These are phyloP conservation scores for Dasysyrphus tricinctus DNA, from an alignment of 2,888 invertebrate species.

Conservation along the genomic window DNA sequence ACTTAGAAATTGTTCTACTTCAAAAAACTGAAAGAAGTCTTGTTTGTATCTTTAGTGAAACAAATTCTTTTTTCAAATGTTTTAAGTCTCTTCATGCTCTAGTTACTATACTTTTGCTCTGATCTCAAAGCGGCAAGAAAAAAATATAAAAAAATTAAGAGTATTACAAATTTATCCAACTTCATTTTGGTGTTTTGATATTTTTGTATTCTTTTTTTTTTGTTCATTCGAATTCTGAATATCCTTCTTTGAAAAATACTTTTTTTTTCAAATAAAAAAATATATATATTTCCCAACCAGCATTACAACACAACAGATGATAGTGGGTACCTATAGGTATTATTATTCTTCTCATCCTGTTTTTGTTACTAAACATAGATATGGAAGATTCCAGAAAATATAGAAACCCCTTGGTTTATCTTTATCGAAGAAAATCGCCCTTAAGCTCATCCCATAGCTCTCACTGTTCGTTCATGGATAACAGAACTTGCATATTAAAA, in stretches of 20 bases:
- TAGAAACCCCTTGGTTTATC: not conserved
- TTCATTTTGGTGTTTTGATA: slow-evolving; percentile 4
- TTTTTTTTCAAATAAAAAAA: not conserved
- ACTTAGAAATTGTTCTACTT: slow-evolving; percentile 8
- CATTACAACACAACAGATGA: not conserved
- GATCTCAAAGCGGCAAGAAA: not conserved
- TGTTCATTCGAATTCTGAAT: not conserved
- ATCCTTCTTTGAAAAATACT: not conserved
- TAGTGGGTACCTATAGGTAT: not conserved
- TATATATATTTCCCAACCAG: not conserved
- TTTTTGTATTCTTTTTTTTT: not conserved
- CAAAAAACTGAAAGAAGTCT: slow-evolving; percentile 2
- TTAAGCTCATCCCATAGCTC: not conserved
- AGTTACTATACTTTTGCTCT: slow-evolving; percentile 5
- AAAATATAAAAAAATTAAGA: slow-evolving; percentile 12
- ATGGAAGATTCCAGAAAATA: not conserved
- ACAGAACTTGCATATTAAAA: not conserved
- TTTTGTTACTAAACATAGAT: not conserved
- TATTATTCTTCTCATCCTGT: not conserved
- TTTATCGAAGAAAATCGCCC: not conserved
- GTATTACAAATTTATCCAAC: slow-evolving; percentile 28
- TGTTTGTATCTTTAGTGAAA: not conserved
- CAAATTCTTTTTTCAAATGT: slow-evolving; percentile 23
- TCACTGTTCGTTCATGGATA: not conserved
- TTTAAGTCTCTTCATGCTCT: slow-evolving; percentile 29